These are phyloP conservation scores for Lycia hirtaria DNA, from an alignment of 2,888 invertebrate genomes.

Conservation along the genomic window DNA sequence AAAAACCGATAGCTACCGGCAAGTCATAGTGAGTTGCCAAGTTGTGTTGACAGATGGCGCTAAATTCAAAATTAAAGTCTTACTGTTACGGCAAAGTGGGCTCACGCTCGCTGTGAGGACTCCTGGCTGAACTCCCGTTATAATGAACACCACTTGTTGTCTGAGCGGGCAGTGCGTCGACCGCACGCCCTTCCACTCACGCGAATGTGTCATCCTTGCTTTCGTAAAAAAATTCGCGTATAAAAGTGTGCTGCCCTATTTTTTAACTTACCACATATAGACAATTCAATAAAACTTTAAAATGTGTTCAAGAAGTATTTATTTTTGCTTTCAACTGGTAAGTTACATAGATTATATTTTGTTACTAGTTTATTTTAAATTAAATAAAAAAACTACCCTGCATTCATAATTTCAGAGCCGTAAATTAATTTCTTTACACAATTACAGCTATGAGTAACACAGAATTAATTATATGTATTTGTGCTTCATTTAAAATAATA, in stretches of 20 bases:
- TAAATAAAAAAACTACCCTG: not conserved
- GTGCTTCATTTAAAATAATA: not conserved
- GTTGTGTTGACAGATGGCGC: conserved; percentile 63
- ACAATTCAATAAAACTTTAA: conserved; percentile 51
- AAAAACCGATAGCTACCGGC: conserved; percentile 47
- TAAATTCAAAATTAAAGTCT: conserved; percentile 47
- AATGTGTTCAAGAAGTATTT: conserved; percentile 73
- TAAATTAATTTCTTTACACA: no score
- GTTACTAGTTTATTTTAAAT: not conserved
- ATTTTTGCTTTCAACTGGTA: conserved; percentile 69
- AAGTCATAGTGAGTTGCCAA: not conserved
- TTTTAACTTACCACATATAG: conserved; percentile 50
- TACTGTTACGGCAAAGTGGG: conserved; percentile 60
- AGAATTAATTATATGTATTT: not conserved
- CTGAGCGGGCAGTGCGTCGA: conserved; percentile 83
- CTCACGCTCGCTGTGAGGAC: conserved; percentile 67
- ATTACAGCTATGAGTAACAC: no score
- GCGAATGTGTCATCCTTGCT: conserved; percentile 81
- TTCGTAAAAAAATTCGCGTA: conserved; percentile 72
- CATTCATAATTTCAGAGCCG: not conserved
- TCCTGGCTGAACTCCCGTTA: conserved; percentile 83
- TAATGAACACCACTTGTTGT: conserved; percentile 81
- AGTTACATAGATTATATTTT: conserved; percentile 48
- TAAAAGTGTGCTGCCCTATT: conserved; percentile 65
- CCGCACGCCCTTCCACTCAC: conserved; percentile 79